Percentiles rank a stretch among this genome's conserved stretches.
Evolutionary conservation across 1,140 invertebrate genomes (phyloP).

Genomic region (Bombus polaris): DNA sequence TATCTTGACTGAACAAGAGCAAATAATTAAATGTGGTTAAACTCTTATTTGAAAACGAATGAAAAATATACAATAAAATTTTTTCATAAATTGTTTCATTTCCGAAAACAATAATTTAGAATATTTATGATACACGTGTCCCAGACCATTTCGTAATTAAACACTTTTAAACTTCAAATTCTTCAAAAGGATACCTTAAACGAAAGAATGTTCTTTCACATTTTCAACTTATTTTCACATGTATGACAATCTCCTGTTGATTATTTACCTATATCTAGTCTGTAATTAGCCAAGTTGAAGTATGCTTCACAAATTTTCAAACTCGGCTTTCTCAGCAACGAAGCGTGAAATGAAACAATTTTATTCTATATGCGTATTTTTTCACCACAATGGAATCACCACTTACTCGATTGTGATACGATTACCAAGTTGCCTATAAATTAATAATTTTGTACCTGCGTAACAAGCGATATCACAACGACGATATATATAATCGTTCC

Average conservation of each 20-base stretch:
- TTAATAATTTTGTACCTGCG: too few species aligned
- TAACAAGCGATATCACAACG: too few species aligned
- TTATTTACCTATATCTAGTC: too few species aligned
- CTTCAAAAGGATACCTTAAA: background rate
- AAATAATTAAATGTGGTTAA: accelerated
- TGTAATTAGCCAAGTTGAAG: too few species aligned
- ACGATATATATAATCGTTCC: too few species aligned
- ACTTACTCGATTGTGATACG: too few species aligned
- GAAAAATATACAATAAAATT: background rate
- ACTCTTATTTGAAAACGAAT: background rate
- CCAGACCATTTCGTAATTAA: background rate
- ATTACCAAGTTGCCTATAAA: too few species aligned
- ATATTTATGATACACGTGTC: background rate
- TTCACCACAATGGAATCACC: too few species aligned
- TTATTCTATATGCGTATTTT: accelerated
- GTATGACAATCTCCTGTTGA: background rate
- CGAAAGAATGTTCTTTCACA: background rate
- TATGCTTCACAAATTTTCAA: too few species aligned
- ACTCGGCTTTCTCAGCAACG: accelerated
- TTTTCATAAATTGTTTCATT: background rate
- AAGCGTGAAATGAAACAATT: background rate
- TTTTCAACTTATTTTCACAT: background rate
- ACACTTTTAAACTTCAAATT: background rate
- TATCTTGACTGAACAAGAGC: accelerated
- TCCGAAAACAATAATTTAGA: background rate